These are phyloP conservation scores for Periophthalmus magnuspinnatus DNA, from an alignment of 2,797 vertebrate genomes.

Conservation along the genomic window DNA sequence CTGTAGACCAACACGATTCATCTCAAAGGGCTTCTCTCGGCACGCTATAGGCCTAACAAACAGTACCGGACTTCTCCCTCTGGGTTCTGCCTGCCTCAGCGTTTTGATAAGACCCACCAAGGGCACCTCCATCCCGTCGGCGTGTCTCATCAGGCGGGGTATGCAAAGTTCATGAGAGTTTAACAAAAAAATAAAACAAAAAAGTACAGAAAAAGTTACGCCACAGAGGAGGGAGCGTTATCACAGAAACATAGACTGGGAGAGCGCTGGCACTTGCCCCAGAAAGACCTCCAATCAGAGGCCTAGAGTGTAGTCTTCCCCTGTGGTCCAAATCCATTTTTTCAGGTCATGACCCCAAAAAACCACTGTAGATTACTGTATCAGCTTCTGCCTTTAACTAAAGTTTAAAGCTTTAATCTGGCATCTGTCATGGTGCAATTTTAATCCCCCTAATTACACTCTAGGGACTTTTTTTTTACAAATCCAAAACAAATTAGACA, in stretches of 20 bases:
- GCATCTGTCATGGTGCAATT: conserved; percentile 14
- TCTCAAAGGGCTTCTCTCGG: conserved; percentile 8
- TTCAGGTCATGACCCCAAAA: conserved; percentile 24
- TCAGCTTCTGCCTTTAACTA: conserved; percentile 26
- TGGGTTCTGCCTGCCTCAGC: conserved; percentile 38
- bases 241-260: conserved; percentile 20
- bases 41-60: conserved; percentile 4
- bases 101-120: conserved; percentile 51
- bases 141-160: conserved; percentile 32
- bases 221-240: conserved; percentile 29
- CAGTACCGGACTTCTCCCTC: conserved; percentile 10
- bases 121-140: conserved; percentile 39
- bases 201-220: conserved; percentile 9
- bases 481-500: conserved; percentile 22
- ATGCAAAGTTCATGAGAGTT: conserved; percentile 33
- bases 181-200: conserved; percentile 3
- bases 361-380: conserved; percentile 23
- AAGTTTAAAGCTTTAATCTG: conserved; percentile 25
- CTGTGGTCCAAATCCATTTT: conserved; percentile 44
- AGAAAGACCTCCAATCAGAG: conserved; percentile 21
- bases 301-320: conserved; percentile 20
- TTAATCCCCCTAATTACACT: conserved; percentile 13
- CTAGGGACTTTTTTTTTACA: conserved; percentile 11
- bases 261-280: conserved; percentile 22
- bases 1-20: conserved; percentile 1